Percentiles rank a stretch among this genome's conserved stretches.
Evolutionary conservation across 1,140 invertebrate genomes (phyloP).

Genomic region (Pseudobourletiella spinata): DNA sequence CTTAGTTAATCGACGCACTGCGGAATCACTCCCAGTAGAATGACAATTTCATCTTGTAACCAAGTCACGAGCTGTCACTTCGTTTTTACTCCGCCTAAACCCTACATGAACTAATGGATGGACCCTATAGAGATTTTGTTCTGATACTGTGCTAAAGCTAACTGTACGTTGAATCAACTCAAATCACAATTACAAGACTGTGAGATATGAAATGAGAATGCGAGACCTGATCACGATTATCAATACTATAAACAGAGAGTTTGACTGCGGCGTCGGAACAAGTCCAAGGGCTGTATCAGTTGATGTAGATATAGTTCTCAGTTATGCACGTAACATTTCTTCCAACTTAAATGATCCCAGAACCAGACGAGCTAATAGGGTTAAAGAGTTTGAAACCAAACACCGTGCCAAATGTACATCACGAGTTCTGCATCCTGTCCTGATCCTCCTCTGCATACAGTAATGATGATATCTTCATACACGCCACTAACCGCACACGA

Average conservation of each 20-base stretch:
- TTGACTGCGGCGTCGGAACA: not conserved
- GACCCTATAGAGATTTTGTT: too few relatives aligned
- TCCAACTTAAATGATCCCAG: not conserved
- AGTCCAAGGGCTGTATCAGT: not conserved
- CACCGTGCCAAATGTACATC: not conserved
- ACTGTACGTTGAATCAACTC: too few relatives aligned
- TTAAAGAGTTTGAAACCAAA: not conserved
- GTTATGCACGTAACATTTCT: too few relatives aligned
- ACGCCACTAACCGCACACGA: not conserved
- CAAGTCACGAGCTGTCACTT: too few relatives aligned
- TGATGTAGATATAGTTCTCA: not conserved
- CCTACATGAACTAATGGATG: too few relatives aligned
- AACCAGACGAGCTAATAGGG: not conserved
- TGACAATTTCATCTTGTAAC: too few relatives aligned
- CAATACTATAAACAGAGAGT: not conserved
- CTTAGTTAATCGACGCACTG: too few relatives aligned
- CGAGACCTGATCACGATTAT: not conserved
- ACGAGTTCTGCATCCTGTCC: not conserved
- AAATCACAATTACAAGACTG: too few relatives aligned
- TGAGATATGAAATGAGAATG: not conserved
- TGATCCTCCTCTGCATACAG: not conserved
- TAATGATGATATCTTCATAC: slow-evolving; percentile 1
- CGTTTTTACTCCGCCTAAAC: too few relatives aligned
- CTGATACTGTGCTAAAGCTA: too few relatives aligned
- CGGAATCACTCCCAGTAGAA: too few relatives aligned